These are phyloP conservation scores for Hippocampus guttulatus DNA, from an alignment of 2,113 vertebrate genomes.

Conservation along the genomic window DNA sequence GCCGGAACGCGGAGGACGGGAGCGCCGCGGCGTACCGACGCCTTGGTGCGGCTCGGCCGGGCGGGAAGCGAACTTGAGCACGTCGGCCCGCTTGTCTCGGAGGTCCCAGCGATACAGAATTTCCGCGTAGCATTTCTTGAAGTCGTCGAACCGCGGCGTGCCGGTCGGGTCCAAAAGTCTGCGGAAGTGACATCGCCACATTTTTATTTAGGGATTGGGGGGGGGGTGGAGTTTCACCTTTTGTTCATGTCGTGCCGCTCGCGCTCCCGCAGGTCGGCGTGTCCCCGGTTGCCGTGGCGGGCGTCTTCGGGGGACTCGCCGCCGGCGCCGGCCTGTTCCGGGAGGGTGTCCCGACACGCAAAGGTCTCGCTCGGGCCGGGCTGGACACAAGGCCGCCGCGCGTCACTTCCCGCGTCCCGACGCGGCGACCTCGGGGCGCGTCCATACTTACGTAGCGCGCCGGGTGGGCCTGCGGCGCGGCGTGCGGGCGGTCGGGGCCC, in stretches of 20 bases:
- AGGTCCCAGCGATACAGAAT: constrained; percentile 95
- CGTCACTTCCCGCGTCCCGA: neutral
- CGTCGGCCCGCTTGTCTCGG: constrained; percentile 88
- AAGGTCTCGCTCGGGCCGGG: constrained; percentile 86
- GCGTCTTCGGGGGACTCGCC: constrained; percentile 87
- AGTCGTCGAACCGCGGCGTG: constrained; percentile 92
- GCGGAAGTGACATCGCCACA: constrained; percentile 9
- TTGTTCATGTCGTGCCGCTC: constrained; percentile 97
- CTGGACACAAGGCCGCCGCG: constrained; percentile 56
- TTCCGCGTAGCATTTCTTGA: constrained; percentile 96
- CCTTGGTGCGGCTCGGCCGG: constrained; percentile 95
- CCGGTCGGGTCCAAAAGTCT: constrained; percentile 92
- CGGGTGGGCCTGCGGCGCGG: constrained; percentile 73
- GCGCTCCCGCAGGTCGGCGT: constrained; percentile 83
- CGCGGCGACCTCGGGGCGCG: no score
- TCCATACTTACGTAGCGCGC: constrained; percentile 78
- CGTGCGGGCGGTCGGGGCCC: constrained; percentile 76
- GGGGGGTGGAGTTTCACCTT: constrained; percentile 66
- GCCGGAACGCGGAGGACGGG: no score
- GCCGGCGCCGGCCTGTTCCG: constrained; percentile 80
- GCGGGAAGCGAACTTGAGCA: constrained; percentile 92
- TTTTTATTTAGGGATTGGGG: no score
- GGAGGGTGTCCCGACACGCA: constrained; percentile 71
- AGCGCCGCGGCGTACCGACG: constrained; percentile 74
- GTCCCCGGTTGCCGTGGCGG: constrained; percentile 79